phyloP scores from a whole-genome alignment of 2,888 invertebrate genomes.

The Sicus ferrugineus region DNA sequence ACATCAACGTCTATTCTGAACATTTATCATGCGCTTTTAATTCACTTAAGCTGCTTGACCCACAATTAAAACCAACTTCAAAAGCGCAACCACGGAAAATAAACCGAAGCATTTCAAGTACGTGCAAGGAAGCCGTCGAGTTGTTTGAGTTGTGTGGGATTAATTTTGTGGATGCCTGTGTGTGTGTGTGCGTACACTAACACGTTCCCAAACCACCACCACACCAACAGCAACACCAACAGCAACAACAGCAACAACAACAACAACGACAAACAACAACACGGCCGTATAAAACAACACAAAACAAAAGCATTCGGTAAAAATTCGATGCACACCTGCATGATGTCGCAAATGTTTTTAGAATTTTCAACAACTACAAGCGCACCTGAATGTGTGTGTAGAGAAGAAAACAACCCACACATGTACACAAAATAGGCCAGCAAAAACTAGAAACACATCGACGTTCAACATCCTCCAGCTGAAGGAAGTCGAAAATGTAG shows the following conservation, averaged over 20 bases:
- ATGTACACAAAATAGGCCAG: not conserved
- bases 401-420: not conserved
- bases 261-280: not conserved
- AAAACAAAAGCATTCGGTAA: not conserved
- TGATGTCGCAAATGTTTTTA: not conserved
- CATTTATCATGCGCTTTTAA: not conserved
- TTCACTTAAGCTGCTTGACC: not conserved
- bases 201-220: not conserved
- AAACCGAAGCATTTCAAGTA: not conserved
- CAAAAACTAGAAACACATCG: too few species aligned
- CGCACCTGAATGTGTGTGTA: too few species aligned
- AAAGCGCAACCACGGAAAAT: not conserved
- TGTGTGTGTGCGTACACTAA: not conserved
- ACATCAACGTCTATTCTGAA: too few species aligned
- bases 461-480: too few species aligned
- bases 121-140: too few species aligned
- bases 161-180: not conserved
- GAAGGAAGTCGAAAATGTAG: too few species aligned
- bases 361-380: not conserved
- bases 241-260: not conserved
- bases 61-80: conserved; percentile 7
- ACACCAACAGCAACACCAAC: not conserved
- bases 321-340: not conserved
- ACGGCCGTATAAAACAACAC: not conserved
- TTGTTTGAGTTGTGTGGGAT: too few species aligned